Evolutionary conservation across 2,797 vertebrate genomes (phyloP).

Genomic region (Girardinus metallicus): DNA sequence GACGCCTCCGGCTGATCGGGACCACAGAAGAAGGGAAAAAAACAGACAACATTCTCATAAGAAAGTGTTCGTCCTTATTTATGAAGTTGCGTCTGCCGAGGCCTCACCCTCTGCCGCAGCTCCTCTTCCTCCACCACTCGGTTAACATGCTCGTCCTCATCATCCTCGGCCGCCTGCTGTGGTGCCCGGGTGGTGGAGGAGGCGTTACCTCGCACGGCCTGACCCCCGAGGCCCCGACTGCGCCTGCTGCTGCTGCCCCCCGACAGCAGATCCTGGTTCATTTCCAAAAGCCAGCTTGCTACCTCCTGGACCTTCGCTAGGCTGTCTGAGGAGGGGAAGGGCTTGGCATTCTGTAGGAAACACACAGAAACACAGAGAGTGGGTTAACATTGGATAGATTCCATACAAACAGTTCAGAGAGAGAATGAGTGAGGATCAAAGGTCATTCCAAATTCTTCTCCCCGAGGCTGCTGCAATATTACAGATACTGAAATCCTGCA

Average conservation of each 20-base stretch:
- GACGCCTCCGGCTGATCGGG: slow-evolving; percentile 61
- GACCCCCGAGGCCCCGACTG: slow-evolving; percentile 91
- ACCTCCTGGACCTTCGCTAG: slow-evolving; percentile 99
- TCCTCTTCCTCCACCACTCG: slow-evolving; percentile 82
- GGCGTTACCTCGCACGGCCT: slow-evolving; percentile 93
- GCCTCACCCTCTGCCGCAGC: slow-evolving; percentile 70
- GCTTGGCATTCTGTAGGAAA: slow-evolving; percentile 93
- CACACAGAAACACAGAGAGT: slow-evolving; percentile 16
- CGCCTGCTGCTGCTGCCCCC: slow-evolving; percentile 98
- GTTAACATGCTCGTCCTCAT: slow-evolving; percentile 87
- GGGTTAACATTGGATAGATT: not conserved
- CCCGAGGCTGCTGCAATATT: not conserved
- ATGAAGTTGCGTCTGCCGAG: not conserved
- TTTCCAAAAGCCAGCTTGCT: slow-evolving; percentile 99
- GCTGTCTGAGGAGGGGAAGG: slow-evolving; percentile 98
- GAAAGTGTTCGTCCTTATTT: slow-evolving; percentile 1
- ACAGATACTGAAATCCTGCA: no score
- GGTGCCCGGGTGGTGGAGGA: slow-evolving; percentile 95
- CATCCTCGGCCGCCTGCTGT: slow-evolving; percentile 90
- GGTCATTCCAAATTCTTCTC: not conserved
- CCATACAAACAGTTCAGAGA: no score
- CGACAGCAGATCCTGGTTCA: slow-evolving; percentile 99
- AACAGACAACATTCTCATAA: not conserved
- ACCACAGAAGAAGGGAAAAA: slow-evolving; percentile 4
- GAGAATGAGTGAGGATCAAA: not conserved